phyloP scores from a whole-genome alignment of 2,888 invertebrate genomes.

The Coelinius sp. region DNA sequence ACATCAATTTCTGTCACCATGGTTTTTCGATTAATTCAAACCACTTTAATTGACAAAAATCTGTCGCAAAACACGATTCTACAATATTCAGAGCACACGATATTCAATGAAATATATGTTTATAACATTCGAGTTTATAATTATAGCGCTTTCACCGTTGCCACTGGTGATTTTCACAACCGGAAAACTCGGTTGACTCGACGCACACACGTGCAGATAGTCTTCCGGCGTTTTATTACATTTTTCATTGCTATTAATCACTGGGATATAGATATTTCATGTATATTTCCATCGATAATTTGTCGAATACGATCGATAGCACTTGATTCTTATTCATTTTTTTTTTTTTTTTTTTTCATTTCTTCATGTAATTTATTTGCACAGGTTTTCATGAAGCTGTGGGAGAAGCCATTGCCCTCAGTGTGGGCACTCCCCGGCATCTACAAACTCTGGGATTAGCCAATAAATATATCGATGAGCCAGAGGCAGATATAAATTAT shows the following conservation, averaged over 20 bases:
- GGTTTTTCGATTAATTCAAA: not conserved
- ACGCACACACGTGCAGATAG: conserved; percentile 29
- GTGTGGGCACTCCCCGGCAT: conserved; percentile 88
- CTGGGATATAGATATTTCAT: not conserved
- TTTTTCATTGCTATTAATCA: not conserved
- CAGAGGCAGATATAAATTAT: conserved; percentile 87
- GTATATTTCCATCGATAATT: not conserved
- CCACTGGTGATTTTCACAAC: conserved; percentile 56
- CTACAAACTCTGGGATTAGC: conserved; percentile 87
- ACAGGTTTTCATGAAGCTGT: conserved; percentile 93
- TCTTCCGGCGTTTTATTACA: conserved; percentile 31
- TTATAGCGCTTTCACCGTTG: conserved; percentile 64
- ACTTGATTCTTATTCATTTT: not conserved
- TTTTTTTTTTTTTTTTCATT: not conserved
- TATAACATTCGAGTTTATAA: conserved; percentile 32
- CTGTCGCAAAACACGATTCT: not conserved
- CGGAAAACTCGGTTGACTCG: conserved; percentile 44
- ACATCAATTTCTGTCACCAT: not conserved
- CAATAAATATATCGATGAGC: conserved; percentile 85
- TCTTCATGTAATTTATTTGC: conserved; percentile 41
- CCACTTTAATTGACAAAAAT: not conserved
- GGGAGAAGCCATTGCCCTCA: conserved; percentile 90
- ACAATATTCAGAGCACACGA: not conserved
- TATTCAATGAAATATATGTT: conserved; percentile 17
- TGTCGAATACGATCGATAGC: not conserved